Base-by-base conservation (phyloP, 2,113 vertebrate genomes). In the Epinephelus cyanopodus region DNA sequence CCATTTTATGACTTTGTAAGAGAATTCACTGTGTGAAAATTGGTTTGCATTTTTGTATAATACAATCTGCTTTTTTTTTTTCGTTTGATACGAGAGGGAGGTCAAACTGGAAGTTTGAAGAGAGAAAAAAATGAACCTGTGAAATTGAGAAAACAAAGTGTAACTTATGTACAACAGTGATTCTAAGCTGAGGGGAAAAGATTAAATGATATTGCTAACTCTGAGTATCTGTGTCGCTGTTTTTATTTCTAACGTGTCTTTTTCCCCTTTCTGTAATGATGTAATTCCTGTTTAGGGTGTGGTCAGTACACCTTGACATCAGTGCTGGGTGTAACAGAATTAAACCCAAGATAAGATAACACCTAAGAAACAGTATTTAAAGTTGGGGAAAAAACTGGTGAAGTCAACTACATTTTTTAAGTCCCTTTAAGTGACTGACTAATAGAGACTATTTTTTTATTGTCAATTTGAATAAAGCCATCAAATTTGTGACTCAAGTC, bases 11-110 rank as follows among this genome's bases (percentile, higher is more conserved):
- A 96, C 95, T 95, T 96, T 95, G 95, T 96, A 96, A 96, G 95
- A 95, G 94, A 95, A 96, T 96, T 96, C 96, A 96, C 96, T 96
- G 95, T 96, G 96, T 96, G 96, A 96, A 96, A 96, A 96, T 96
- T 95, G 95, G 95, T 96, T 96, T 96, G 95, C 95, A 96, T 95
- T 96, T 96, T 96, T 96, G 95, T 96, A 96, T 95, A 96, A 96
- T 96, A 96, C 95, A 96, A 96, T 96, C 94, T 95, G 94, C 94
- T 96, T 93, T 93, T 91, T 74, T 74, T 89, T 80, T 92, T 94
- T 95, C 92, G 92, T 93, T 96, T 94, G 93, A 95, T 93, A 94
- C 74, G 80, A 95, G 92, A 91, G 90, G 92, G 88, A 94, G 83
- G 91, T 94, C 87, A 94, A 95, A 96, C 94, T 95, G 94, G 94